Evolutionary conservation across 2,797 vertebrate genomes (phyloP).

Genomic region (Oryzias sinensis): DNA sequence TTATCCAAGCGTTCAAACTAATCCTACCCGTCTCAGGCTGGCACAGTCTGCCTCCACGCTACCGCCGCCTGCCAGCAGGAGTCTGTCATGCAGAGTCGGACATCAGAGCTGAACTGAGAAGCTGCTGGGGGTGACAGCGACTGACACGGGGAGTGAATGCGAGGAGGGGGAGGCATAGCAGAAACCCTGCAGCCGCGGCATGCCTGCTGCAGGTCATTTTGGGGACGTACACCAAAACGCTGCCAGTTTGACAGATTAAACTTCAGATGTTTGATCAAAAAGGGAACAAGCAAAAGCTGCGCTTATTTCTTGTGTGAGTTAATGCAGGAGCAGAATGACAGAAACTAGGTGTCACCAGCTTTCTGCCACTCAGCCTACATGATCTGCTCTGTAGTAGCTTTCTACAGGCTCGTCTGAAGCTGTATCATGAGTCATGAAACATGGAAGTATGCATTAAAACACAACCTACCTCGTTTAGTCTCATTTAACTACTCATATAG

Average conservation of each 20-base stretch:
- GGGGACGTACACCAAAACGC: slow-evolving; percentile 4
- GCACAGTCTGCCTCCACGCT: slow-evolving; percentile 35
- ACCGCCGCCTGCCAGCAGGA: slow-evolving; percentile 35
- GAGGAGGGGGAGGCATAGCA: slow-evolving; percentile 14
- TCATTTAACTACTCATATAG: no score
- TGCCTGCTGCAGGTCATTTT: slow-evolving; percentile 7
- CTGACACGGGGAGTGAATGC: slow-evolving; percentile 29
- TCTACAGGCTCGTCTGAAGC: no score
- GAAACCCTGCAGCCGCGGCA: neutral
- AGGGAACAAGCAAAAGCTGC: no score
- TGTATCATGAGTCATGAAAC: no score
- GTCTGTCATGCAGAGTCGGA: slow-evolving; percentile 47
- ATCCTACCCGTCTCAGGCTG: slow-evolving; percentile 9
- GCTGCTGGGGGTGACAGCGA: slow-evolving; percentile 24
- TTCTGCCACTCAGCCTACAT: no score
- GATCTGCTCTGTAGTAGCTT: no score
- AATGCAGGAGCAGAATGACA: no score
- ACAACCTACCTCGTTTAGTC: no score
- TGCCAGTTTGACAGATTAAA: slow-evolving; percentile 1
- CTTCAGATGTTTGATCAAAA: no score
- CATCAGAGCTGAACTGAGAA: slow-evolving; percentile 25
- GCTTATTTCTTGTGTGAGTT: no score
- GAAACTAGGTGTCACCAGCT: no score
- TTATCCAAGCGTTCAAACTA: slow-evolving; percentile 10
- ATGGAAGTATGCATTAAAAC: no score